Base-by-base conservation (phyloP, 1,140 invertebrate species). In the Subanguina moxae region DNA sequence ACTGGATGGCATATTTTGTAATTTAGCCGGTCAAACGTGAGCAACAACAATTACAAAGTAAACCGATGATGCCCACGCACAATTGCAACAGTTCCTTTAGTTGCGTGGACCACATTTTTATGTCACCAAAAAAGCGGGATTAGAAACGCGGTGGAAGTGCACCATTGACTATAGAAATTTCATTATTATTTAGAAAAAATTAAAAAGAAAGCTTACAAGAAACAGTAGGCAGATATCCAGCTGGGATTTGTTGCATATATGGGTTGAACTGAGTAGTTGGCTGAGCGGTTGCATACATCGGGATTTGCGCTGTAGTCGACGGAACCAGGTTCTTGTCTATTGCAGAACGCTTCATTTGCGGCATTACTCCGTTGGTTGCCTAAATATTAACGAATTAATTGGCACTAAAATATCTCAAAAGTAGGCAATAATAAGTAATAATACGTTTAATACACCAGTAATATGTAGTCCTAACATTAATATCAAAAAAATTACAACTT, bases 291-390 rank as follows among this genome's bases (percentile, higher is more conserved):
- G 58, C 19, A 61, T 61, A 61, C 27, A 61, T 32, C 17, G 58
- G 19, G 8, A 61, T 32, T 25, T 19, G 58, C 28, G 58, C 58
- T 19, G 58, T 43, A 19, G 58, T 61, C 28, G 58, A 30, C 8
- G 38, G 27, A 3, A 43, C 28, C 58, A 61, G 5, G 57, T 67
- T 67, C 25, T 23, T 43, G 65, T 67, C 65, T 30, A 67, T 15
- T 38, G 64, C 64, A 8, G 45, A 28, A 30, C 64, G 32, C 30
- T 66, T n/a, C 9, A 67, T 21, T 38, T 32, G 15, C 1, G 58
- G 28, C 48, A 21, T 21, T 21, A 61, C n/a, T 61, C 28, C 58
- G n/a, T 61, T 61, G 58, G 3, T 56, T 38, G 58, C 58, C 27
- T 61, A 7, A 61, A 52, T 3, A 13, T 45, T 45, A 45, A n/a